Evolutionary conservation across 2,797 vertebrate genomes (phyloP), one percentile per base, ranked within the genome.

Genomic region (Dicrostonyx torquatus): DNA sequence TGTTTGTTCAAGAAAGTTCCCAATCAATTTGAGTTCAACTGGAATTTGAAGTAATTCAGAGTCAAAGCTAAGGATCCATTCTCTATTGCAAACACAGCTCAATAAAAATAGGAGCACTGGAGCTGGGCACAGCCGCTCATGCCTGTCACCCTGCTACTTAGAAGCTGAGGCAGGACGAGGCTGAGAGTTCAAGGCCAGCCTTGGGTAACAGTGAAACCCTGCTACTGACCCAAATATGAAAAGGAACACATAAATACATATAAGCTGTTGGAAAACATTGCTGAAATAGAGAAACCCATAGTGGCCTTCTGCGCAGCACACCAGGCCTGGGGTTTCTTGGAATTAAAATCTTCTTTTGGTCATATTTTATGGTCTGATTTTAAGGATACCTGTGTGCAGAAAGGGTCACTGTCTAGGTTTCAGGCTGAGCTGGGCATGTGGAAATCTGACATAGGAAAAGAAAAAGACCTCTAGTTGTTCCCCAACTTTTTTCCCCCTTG

Each of bases 21-120:
- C 24, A 1, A 17, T 62, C 29, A 34, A 9, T 4, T 24, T 0
- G 0, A 20, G 22, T 50, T 40, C 53, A 87, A 34, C 5, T 22
- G 17, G 58, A 53, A 17, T 92, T 77, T 78, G 82, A 86, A 62
- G 11, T 29, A 68, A 87, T 8, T 66, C 1, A 53, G 6, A 34
- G 85, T 92, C 45, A 92, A 83, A 84, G 48, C 40, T 26, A 20
- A 91, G 11, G 55, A 48, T 89, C 60, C 31, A 68, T 78, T 94
- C 90, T 43, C 37, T 76, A 89, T 5, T 45, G 50, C 79, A 94
- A 83, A 75, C 77, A 94, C 40, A 95, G 89, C 14, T n/a, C 55
- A 22, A 72, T 90, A 34, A 88, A 88, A 78, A 43, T 58, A 83
- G 75, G 31, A 75, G 37, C 11, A 29, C 37, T 50, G 4, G 75